Base-by-base conservation (phyloP, 2,888 invertebrate genomes). In the Ecdyonurus torrentis region DNA sequence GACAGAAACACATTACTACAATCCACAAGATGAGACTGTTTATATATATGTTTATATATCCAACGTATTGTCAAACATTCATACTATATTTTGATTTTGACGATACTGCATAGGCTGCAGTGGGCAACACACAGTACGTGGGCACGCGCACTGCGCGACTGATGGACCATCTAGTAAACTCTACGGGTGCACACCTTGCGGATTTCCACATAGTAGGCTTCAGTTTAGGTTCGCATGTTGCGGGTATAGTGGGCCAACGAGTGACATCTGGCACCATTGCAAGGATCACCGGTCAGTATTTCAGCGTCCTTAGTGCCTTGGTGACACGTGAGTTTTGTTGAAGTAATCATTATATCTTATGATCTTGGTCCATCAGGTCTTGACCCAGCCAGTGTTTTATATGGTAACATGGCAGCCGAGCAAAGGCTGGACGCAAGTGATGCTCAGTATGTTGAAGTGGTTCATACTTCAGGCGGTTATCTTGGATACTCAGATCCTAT, bases 401-500 rank as follows among this genome's bases (percentile, higher is more conserved):
- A 82, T 70, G 76, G 77, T 0, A 67, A 77, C 2, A 78, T 79
- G 23, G 79, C 78, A 64, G 76, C 77, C 53, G 76, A 80, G 64
- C 78, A 78, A 1, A 76, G 81, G 2, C 70, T 83, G 61, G 81
- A 82, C 71, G 77, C 78, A 63, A 78, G 78, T 61, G 82, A 83
- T 67, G 83, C 83, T 0, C 74, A 78, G 1, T 79, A 81, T 65
- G 83, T 83, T 1, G 83, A 83, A 68, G 81, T 83, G 20, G 81
- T 83, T 52, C 83, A 83, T 69, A 80, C 82, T 0, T 82, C 82
- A 62, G 82, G 81, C 1, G 81, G 82, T 1, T 81, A 79, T 69
- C 74, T 82, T 1, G 83, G 82, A n/a, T 81, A 81, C 66, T 74
- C 77, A 15, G 75, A 79, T 1, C 79, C 81, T 0, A 70, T 82